These are phyloP conservation scores for Monodelphis domestica DNA, from an alignment of 2,797 vertebrate genomes.

Conservation along the genomic window DNA sequence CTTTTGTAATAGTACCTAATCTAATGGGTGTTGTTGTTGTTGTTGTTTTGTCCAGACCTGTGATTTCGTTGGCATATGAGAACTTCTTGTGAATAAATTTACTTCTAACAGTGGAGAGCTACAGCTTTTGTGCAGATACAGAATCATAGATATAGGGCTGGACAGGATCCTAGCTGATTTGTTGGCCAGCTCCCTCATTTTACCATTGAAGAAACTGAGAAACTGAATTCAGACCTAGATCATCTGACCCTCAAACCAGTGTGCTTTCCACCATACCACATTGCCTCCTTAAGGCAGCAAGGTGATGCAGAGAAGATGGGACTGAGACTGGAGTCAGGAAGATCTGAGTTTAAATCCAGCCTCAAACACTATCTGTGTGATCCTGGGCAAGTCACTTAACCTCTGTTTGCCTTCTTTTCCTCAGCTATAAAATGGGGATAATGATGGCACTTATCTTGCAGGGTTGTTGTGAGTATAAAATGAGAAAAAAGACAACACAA, in stretches of 20 bases:
- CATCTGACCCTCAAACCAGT: background rate
- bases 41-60: background rate
- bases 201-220: background rate
- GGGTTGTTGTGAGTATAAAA: background rate
- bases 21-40: no score
- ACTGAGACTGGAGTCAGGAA: background rate
- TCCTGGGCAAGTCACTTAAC: background rate
- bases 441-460: background rate
- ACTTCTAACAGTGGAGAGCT: background rate
- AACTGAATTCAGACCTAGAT: background rate
- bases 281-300: background rate
- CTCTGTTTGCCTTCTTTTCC: background rate
- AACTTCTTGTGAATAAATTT: background rate
- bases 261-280: background rate
- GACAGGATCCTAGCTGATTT: background rate
- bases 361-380: background rate
- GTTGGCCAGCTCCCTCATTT: background rate
- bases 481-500: background rate
- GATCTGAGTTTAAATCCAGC: background rate
- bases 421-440: background rate
- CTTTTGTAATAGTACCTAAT: background rate
- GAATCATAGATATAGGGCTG: background rate
- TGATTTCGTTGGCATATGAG: background rate
- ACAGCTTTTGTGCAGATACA: background rate
- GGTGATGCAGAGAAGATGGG: background rate